Evolutionary conservation across 2,113 vertebrate genomes (phyloP), one percentile per base, ranked within the genome.

Genomic region (Larimichthys polyactis): DNA sequence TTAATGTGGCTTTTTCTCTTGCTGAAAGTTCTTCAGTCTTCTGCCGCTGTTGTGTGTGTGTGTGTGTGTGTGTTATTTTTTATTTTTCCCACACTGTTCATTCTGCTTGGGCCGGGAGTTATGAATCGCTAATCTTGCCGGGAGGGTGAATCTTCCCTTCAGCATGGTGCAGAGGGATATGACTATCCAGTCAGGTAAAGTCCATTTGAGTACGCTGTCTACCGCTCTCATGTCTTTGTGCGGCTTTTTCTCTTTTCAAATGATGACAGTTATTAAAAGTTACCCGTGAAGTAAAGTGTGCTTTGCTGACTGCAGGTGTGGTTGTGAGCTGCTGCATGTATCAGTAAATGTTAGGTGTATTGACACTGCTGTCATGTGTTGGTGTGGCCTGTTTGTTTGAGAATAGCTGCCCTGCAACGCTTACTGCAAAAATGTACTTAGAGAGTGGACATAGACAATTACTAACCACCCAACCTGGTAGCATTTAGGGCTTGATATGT

Each of bases 181-280:
- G 91, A 91, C 91, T 73, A 84, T 94, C 86, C 84, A 62, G 40
- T 85, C 94, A 94, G 95, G 94, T 95, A 94, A 85, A 72, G 70
- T 81, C 62, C 4, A 5, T 66, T 68, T 43, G 11, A 57, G 66
- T 40, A 4, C 4, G n/a, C 63, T 15, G 16, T 54, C 15, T 48
- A 51, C 32, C 75, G 63, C 62, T 52, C 68, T 60, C 2, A 3
- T 15, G 5, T 51, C 51, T 73, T 24, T 73, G n/a, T 55, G 3
- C 36, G 36, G 7, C 36, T 40, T 40, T 40, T 40, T 40, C 5
- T 83, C 43, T 22, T 3, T 11, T 4, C 49, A 46, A 49, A 27
- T 12, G 36, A 60, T 19, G 10, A 44, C 22, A 52, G 0, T 29
- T 9, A 22, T 4, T 69, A 27, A 59, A 67, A 73, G 62, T 51